These are phyloP conservation scores for Alexandromys fortis DNA, from an alignment of 2,113 vertebrate species.

Conservation along the genomic window DNA sequence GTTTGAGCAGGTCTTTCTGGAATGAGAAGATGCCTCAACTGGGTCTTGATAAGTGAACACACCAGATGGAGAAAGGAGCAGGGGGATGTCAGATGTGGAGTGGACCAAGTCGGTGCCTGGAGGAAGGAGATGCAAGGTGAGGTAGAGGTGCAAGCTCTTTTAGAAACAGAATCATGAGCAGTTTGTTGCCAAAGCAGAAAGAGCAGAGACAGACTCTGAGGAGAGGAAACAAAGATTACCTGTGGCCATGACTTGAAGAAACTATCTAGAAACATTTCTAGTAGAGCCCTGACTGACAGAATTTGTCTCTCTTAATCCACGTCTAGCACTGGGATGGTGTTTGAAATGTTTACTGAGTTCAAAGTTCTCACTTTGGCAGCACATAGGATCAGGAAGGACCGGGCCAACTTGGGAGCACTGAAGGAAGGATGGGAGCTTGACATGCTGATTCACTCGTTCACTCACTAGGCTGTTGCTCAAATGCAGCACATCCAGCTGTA, in stretches of 20 bases:
- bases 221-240: background rate
- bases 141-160: background rate
- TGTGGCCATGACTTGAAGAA: background rate
- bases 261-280: background rate
- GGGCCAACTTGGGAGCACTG: background rate
- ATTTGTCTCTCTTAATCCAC: background rate
- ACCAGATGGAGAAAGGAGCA: background rate
- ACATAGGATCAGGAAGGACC: background rate
- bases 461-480: background rate
- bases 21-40: background rate
- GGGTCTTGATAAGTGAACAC: background rate
- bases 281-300: background rate
- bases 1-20: background rate
- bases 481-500: background rate
- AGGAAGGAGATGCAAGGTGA: background rate
- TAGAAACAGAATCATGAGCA: background rate
- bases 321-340: background rate
- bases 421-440: background rate
- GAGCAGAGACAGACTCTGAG: background rate
- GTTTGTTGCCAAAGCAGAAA: background rate
- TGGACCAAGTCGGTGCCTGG: background rate
- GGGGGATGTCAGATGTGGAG: background rate
- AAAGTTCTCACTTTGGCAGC: background rate
- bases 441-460: background rate
- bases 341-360: background rate